Evolutionary conservation across 2,113 vertebrate genomes (phyloP), one percentile per base, ranked within the genome.

Genomic region (Tiliqua scincoides): DNA sequence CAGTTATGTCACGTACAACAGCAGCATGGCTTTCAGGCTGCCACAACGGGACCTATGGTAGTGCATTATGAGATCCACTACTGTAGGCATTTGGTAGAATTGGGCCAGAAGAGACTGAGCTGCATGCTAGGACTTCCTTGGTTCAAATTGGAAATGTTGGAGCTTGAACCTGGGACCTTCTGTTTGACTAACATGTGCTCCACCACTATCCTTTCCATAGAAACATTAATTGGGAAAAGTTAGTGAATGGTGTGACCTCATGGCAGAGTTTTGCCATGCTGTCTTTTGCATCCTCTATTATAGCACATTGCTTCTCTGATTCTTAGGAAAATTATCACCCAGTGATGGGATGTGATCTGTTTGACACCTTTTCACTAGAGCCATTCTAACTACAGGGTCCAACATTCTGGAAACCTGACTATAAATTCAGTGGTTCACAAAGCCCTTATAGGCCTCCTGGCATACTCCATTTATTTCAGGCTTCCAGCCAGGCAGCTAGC

Each of bases 381-480:
- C 48, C 48, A 54, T 78, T 77, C 30, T 77, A 61, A 61, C 57
- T 61, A 37, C 57, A 61, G 37, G 25, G 25, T 67, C 61, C 65
- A 27, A 48, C 79, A 80, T 80, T 67, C 79, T 80, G 40, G 61
- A 80, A 80, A 80, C 37, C 62, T 48, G 27, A 27, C 17, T 27
- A 30, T 67, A 79, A 80, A 48, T 80, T 30, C 79, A 82, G 25
- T 70, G 79, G 79, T 81, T 81, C 79, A 68, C 43, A 70, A 82
- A 70, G 48, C 30, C n/a, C 43, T 70, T 70, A 68, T 21, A 82
- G 79, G n/a, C n/a, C 65, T 82, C 43, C n/a, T 82, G 65, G 48
- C 65, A 82, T 68, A 67, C 43, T 54, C 79, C 79, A 82, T 82
- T 82, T 82, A 82, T 35, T 82, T 82, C 48, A 70, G 79, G 65